A percentile compares a stretch with the other conserved stretches of the same genome.
Conservation (phyloP, 1,140 invertebrate species). For the Drosophila leontia region DNA sequence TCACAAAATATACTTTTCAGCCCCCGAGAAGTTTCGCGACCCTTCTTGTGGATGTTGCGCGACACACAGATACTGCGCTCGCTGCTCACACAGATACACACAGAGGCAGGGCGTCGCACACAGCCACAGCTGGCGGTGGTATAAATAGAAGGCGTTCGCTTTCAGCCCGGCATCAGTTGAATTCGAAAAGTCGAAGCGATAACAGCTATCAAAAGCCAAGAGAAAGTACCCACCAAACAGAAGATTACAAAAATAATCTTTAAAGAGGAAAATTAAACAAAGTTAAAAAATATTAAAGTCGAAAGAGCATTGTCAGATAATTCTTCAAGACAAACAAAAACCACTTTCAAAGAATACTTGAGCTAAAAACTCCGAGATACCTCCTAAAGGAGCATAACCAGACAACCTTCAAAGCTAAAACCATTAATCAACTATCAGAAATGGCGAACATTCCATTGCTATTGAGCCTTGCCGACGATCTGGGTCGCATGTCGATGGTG, state of each 20-base stretch:
- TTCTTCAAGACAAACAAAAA: background rate
- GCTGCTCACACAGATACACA: constrained; percentile 7
- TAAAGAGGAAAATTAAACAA: background rate
- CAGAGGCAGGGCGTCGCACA: constrained; percentile 3
- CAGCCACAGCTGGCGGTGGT: constrained; percentile 26
- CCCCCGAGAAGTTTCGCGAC: constrained; percentile 51
- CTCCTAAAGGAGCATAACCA: background rate
- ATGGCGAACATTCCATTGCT: constrained; percentile 76
- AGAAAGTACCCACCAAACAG: background rate
- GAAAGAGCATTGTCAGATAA: background rate
- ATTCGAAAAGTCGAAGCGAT: constrained; percentile 46
- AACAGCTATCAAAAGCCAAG: constrained; percentile 23
- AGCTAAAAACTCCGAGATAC: background rate
- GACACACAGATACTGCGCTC: constrained; percentile 7
- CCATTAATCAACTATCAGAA: background rate
- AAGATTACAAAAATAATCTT: constrained; percentile 1
- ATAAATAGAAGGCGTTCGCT: constrained; percentile 59
- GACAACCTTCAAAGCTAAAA: constrained; percentile 1
- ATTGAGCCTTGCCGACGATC: constrained; percentile 73
- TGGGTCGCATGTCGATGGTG: constrained; percentile 67
- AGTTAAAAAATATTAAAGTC: background rate
- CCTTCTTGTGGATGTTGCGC: constrained; percentile 14
- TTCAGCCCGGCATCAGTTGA: constrained; percentile 59
- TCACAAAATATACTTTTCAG: constrained; percentile 33
- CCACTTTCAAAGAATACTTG: background rate